Conservation (phyloP, 2,113 vertebrate species). For the Calyptomena viridis region DNA sequence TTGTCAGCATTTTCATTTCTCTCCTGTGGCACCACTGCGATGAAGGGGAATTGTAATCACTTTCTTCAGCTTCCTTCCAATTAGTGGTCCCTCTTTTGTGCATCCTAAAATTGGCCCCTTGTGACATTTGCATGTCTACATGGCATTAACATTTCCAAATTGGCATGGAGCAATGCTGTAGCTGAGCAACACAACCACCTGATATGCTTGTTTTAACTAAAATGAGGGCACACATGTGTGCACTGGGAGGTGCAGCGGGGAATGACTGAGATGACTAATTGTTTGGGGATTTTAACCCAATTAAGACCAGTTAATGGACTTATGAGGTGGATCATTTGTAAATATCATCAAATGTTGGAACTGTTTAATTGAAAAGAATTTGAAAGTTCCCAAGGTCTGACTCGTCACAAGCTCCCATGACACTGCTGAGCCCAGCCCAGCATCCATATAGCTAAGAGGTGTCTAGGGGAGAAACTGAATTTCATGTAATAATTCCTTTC, state of each 20-base stretch:
- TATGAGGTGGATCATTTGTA: slow-evolving; percentile 29
- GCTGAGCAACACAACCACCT: background rate
- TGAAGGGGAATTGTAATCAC: background rate
- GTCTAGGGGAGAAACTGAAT: background rate
- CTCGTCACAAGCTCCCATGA: background rate
- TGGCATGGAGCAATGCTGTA: background rate
- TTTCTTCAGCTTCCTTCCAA: background rate
- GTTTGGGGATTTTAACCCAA: slow-evolving; percentile 28
- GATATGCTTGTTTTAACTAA: background rate
- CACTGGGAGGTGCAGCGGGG: background rate
- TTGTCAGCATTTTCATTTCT: background rate
- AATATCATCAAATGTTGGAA: slow-evolving; percentile 27
- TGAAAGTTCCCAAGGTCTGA: background rate
- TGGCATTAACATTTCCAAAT: background rate
- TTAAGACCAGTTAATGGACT: slow-evolving; percentile 38
- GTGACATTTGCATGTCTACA: background rate
- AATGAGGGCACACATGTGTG: background rate
- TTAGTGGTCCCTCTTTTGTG: background rate
- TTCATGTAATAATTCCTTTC: background rate
- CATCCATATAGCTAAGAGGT: background rate
- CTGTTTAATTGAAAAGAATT: slow-evolving; percentile 16
- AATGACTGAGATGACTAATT: slow-evolving; percentile 3
- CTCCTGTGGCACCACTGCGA: background rate
- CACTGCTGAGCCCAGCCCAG: background rate
- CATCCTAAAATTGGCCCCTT: background rate